Percentiles rank a stretch among this genome's conserved stretches.
phyloP scores from a whole-genome alignment of 2,113 vertebrate species.

The Pygoscelis adeliae region DNA sequence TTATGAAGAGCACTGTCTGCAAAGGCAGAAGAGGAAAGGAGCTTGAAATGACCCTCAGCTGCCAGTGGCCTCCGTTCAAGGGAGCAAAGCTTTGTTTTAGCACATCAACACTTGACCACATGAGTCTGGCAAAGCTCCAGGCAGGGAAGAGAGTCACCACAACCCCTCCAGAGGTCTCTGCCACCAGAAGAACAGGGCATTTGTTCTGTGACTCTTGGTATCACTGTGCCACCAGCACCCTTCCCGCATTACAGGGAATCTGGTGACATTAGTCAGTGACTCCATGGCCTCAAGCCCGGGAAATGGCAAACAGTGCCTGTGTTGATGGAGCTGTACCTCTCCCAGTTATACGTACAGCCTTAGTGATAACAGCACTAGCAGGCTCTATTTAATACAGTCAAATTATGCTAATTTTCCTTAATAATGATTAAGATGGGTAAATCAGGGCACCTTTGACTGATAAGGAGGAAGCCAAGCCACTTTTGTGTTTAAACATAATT shows the following conservation, averaged over 20 bases:
- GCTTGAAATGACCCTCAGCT: background rate
- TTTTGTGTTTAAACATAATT: background rate
- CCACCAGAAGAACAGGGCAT: background rate
- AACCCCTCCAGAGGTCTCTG: background rate
- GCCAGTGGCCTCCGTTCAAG: background rate
- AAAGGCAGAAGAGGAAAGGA: background rate
- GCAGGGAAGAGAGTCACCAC: background rate
- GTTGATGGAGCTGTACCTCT: background rate
- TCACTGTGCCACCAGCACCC: fast-evolving
- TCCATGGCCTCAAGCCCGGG: background rate
- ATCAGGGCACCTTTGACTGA: background rate
- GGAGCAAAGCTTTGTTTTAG: background rate
- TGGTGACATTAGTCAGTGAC: background rate
- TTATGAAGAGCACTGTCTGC: background rate
- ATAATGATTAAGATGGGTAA: background rate
- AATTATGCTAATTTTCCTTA: background rate
- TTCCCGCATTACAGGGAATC: background rate
- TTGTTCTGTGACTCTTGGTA: background rate
- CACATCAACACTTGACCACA: background rate
- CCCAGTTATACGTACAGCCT: background rate
- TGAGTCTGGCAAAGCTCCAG: background rate
- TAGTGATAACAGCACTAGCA: background rate
- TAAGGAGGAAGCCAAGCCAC: background rate
- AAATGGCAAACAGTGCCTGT: background rate
- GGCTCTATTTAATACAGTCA: background rate